Base-by-base conservation (phyloP, 1,140 invertebrate genomes). In the Rhopalosiphum maidis region DNA sequence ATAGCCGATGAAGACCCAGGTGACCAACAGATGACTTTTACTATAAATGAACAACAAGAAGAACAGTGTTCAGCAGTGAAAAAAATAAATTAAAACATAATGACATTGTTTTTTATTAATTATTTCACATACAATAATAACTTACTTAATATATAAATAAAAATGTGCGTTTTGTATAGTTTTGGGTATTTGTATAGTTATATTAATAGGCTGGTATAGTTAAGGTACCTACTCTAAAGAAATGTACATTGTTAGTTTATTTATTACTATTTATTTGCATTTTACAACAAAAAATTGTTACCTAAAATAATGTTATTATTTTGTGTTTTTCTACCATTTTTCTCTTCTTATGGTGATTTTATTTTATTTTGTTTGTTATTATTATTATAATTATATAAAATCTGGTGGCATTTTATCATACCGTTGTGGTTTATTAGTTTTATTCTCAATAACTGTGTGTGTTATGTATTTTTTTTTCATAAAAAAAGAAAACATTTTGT, bases 351-450 rank as follows among this genome's bases (percentile, higher is more conserved):
- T 83, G 91, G 91, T 93, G 91, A 85, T 77, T 60, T 91, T 83
- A 85, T 77, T 60, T 91, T 83, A 91, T 93, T 93, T 93, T 93
- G 82, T 93, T 93, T 54, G 77, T 92, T 92, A 83, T 83, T 55
- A 60, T 55, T 92, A 85, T 46, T 82, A 91, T 91, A 77, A 90
- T 68, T 90, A 90, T 91, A 92, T 54, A 25, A 48, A 37, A 25
- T 82, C n/a, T 37, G 90, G 90, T 68, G 60, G 90, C 90, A 91
- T 91, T 91, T 91, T n/a, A 88, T 48, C 21, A n/a, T 43, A n/a
- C 37, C 11, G 9, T 68, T 68, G 25, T 37, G 55, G 18, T 91
- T 43, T 60, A 60, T 48, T 25, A 54, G 77, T 92, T 83, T 85
- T 91, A 6, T 82, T 46, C n/a, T 91, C 41, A 54, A 83, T 37